Base-by-base conservation (phyloP, 2,797 vertebrate genomes). In the Erethizon dorsatum region DNA sequence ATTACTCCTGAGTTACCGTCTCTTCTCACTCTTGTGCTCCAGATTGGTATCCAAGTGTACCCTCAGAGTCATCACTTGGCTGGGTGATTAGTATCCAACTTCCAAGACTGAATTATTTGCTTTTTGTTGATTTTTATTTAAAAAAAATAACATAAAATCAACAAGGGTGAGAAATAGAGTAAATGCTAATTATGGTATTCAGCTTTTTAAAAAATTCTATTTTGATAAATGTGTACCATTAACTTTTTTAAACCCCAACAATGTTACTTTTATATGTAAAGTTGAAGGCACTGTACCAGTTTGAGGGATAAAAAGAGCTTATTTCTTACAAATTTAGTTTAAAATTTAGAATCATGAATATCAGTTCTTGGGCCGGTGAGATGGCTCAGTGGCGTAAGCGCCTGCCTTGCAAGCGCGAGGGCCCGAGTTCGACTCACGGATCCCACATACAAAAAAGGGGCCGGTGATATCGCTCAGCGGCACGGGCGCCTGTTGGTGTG, bases 321-420 rank as follows among this genome's bases (percentile, higher is more conserved):
- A 1, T 59, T 95, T 93, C 18, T 18, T 52, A 6, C 0, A 57
- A 87, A 84, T 95, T 93, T 90, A 63, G 15, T 71, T 96, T 84
- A 33, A 93, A 96, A 78, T 93, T 93, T 88, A 88, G 85, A 96
- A 75, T 91, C 67, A 93, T 75, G 83, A 95, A 67, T 28, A 69
- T 69, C 57, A 94, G 56, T 83, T 96, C 65, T 14, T 63, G 69
- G n/a, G n/a, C n/a, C n/a, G n/a, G n/a, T n/a, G n/a, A n/a, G n/a
- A n/a, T n/a, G n/a, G n/a, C n/a, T n/a, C n/a, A n/a, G n/a, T n/a
- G n/a, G n/a, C n/a, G n/a, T n/a, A n/a, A n/a, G n/a, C n/a, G n/a
- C n/a, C n/a, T n/a, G n/a, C n/a, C n/a, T n/a, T n/a, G n/a, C n/a
- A n/a, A n/a, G n/a, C n/a, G n/a, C n/a, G n/a, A n/a, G n/a, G n/a